Conservation (phyloP, 2,113 vertebrate genomes). For the Dromiciops gliroides region DNA sequence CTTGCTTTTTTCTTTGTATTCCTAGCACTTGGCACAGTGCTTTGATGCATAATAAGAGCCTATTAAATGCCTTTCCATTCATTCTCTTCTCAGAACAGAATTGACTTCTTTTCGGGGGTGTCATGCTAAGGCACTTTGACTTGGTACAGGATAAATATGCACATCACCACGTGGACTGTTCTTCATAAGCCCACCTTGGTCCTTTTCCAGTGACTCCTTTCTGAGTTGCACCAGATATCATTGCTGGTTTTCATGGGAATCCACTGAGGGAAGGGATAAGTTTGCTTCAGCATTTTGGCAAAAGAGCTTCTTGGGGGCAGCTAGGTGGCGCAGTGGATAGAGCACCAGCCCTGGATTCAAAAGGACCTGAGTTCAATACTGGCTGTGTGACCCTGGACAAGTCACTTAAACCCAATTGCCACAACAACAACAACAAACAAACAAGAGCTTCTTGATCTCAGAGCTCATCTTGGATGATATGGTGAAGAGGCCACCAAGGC, state of each 20-base stretch:
- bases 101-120: neutral
- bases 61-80: neutral
- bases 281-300: neutral
- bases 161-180: neutral
- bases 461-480: neutral
- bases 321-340: no score
- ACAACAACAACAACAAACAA: no score
- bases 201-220: neutral
- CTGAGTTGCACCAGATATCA: neutral
- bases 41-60: neutral
- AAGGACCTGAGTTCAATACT: no score
- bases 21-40: neutral
- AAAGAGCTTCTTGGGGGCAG: no score
- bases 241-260: neutral
- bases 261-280: neutral
- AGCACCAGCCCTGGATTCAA: no score
- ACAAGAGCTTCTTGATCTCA: neutral
- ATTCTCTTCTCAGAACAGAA: neutral
- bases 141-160: neutral
- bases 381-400: no score
- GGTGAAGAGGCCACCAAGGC: neutral
- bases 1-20: neutral
- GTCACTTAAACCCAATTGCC: no score
- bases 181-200: neutral
- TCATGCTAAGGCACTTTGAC: neutral